A percentile compares a stretch with the other conserved stretches of the same genome.
Evolutionary conservation across 2,888 invertebrate species (phyloP).

Genomic region (Choreutis nemorana): DNA sequence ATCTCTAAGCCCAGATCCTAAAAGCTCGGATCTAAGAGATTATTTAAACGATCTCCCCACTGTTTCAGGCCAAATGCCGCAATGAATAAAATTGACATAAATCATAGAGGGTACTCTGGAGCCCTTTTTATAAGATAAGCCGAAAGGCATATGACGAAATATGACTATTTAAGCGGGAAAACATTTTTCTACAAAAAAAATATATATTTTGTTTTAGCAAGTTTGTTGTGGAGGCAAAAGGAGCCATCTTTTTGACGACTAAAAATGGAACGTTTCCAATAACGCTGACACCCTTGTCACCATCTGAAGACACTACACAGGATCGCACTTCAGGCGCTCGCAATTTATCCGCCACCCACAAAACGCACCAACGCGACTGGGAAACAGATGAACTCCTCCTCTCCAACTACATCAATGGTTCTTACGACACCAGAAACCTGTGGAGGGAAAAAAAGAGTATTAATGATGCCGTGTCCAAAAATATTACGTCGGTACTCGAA

Average conservation of each 20-base stretch:
- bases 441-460: slow-evolving; percentile 59
- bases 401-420: slow-evolving; percentile 41
- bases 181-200: slow-evolving; percentile 9
- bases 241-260: slow-evolving; percentile 59
- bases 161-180: too few relatives aligned
- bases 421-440: slow-evolving; percentile 24
- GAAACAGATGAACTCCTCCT: slow-evolving; percentile 33
- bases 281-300: slow-evolving; percentile 45
- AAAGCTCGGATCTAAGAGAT: too few relatives aligned
- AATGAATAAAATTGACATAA: slow-evolving; percentile 16
- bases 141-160: too few relatives aligned
- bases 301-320: slow-evolving; percentile 32
- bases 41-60: too few relatives aligned
- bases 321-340: slow-evolving; percentile 37
- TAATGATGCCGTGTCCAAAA: slow-evolving; percentile 79
- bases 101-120: slow-evolving; percentile 12
- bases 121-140: slow-evolving; percentile 32
- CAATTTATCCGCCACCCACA: slow-evolving; percentile 40
- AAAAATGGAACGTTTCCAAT: slow-evolving; percentile 63
- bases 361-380: slow-evolving; percentile 35
- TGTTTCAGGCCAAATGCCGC: slow-evolving; percentile 7
- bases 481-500: slow-evolving; percentile 85
- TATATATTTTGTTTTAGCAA: slow-evolving; percentile 26
- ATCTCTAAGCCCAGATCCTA: too few relatives aligned
- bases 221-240: slow-evolving; percentile 41